Conservation (phyloP, 1,140 invertebrate species). For the Drosophila setifemur region DNA sequence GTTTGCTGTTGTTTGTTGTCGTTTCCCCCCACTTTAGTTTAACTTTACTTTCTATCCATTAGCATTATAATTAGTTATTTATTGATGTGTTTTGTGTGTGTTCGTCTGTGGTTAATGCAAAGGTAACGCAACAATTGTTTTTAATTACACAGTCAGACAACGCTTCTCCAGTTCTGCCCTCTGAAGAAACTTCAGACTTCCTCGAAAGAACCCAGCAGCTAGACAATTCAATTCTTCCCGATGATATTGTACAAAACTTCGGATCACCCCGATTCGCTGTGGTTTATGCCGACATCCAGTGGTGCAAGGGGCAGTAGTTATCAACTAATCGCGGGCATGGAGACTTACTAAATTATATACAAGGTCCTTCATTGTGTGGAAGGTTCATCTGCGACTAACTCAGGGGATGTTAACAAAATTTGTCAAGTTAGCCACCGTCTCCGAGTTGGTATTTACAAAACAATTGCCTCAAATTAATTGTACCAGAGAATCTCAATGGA, state of each 20-base stretch:
- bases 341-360: conserved; percentile 73
- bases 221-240: conserved; percentile 1
- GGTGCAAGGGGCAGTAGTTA: conserved; percentile 33
- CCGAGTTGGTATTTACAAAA: conserved; percentile 25
- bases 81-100: conserved; percentile 24
- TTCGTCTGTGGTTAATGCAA: conserved; percentile 28
- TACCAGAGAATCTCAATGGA: neutral
- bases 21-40: conserved; percentile 40
- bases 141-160: conserved; percentile 51
- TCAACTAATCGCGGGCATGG: conserved; percentile 34
- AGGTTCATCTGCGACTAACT: conserved; percentile 7
- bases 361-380: conserved; percentile 53
- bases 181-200: conserved; percentile 2
- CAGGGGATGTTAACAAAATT: conserved; percentile 16
- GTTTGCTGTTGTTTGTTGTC: conserved; percentile 22
- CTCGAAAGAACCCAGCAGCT: conserved; percentile 4
- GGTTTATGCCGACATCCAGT: conserved; percentile 9
- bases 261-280: neutral
- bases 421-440: conserved; percentile 29
- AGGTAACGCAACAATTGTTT: conserved; percentile 48
- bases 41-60: conserved; percentile 64
- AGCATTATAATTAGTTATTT: conserved; percentile 70
- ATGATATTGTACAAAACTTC: conserved; percentile 19
- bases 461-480: conserved; percentile 27
- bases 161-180: conserved; percentile 19